Base-by-base conservation (phyloP, 2,797 vertebrate genomes). In the Micromesistius poutassou region DNA sequence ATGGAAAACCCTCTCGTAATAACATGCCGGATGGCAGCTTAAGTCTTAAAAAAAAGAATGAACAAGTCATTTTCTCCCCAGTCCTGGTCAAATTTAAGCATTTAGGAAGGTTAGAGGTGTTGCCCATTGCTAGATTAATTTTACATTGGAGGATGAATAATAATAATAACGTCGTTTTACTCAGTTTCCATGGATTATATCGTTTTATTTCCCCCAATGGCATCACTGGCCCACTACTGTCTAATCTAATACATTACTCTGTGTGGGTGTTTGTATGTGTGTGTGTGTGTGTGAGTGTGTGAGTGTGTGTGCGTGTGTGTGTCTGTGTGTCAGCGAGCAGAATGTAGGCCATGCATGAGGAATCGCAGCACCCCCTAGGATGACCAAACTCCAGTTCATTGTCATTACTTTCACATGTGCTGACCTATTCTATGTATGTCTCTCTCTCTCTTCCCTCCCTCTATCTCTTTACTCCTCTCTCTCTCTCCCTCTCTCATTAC, bases 341-440 rank as follows among this genome's bases (percentile, higher is more conserved):
- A 90, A 92, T 93, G 86, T 93, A 92, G 91, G 92, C 90, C 91
- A 91, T 84, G 81, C 91, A 91, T 84, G 78, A 85, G 80, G 81
- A 83, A 78, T 82, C 76, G 78, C 87, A 80, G 85, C 88, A 85
- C 79, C 75, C 80, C 82, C 81, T 84, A 78, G 84, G 81, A 87
- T 85, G 76, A 86, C 83, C 83, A 84, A 81, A 89, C 22, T 22
- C 50, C 19, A 19, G 50, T 55, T 22, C 50, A 55, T 55, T 55
- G 50, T 22, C 50, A 55, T 55, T 55, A 19, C 16, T 55, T 22
- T 16, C 3, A 55, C 50, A 55, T 55, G 16, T 55, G 50, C 3
- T 55, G 50, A 55, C 50, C 19, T 22, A 22, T 22, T 55, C 50
- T 55, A 19, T 55, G 16, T 55, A 19, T 55, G 16, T 55, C 50